Percentiles rank a stretch among this genome's conserved stretches.
phyloP scores from a whole-genome alignment of 2,888 invertebrate genomes.

The Heliconius cydno region DNA sequence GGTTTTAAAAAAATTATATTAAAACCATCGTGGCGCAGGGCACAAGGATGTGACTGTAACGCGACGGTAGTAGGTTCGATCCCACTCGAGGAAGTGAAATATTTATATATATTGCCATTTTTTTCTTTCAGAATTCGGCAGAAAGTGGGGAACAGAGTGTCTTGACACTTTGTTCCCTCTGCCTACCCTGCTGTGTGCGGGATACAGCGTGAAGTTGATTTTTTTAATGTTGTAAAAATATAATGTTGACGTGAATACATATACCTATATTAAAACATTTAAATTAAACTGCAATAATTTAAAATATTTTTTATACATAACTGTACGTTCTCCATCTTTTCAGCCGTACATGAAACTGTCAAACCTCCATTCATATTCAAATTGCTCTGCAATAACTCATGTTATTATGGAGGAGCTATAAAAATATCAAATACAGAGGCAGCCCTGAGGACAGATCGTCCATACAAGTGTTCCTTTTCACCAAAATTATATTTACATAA shows the following conservation, averaged over 20 bases:
- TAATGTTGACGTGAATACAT: background rate
- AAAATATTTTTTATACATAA: conserved; percentile 21
- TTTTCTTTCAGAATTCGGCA: too few species aligned
- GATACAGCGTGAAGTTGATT: too few species aligned
- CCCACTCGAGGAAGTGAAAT: too few species aligned
- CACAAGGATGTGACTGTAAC: too few species aligned
- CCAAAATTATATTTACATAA: conserved; percentile 18
- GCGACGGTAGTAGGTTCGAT: too few species aligned
- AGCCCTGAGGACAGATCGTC: conserved; percentile 48
- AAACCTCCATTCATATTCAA: conserved; percentile 76
- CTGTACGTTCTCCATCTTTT: conserved; percentile 55
- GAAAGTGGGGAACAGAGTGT: too few species aligned
- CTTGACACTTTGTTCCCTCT: too few species aligned
- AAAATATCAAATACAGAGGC: conserved; percentile 77
- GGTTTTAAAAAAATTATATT: background rate
- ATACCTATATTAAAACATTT: background rate
- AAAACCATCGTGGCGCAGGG: too few species aligned
- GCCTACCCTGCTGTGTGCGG: too few species aligned
- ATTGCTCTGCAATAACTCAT: conserved; percentile 76
- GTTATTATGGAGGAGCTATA: conserved; percentile 74
- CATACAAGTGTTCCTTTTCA: conserved; percentile 24
- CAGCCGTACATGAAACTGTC: conserved; percentile 67
- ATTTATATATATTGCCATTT: too few species aligned
- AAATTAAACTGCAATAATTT: background rate
- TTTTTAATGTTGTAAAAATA: background rate